Base-by-base conservation (phyloP, 2,113 vertebrate species). In the Raphicerus campestris region DNA sequence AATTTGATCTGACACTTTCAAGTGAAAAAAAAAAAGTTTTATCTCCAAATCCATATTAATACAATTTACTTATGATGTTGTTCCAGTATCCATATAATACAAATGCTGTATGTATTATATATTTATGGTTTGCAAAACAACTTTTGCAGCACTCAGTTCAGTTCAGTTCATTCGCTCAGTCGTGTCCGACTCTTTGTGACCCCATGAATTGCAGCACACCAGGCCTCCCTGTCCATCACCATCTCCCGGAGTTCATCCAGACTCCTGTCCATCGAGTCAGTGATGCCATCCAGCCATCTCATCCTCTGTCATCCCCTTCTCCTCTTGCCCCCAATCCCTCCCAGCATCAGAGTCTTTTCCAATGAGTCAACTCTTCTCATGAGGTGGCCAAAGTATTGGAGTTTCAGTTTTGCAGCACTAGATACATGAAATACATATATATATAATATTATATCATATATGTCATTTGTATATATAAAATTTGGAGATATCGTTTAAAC, bases 21-120 rank as follows among this genome's bases (percentile, higher is more conserved):
- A 55, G 5, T 82, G 45, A 19, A 35, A 78, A 53, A 78, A 78
- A 53, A 84, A 89, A 78, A 49, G 47, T 19, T 92, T 97, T 89
- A 80, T 39, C 5, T 16, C 14, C 32, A 88, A 83, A 97, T 35
- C 3, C 95, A 58, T 45, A 75, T 77, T 93, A 96, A 22, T 75
- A 60, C 51, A 97, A 55, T 45, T 96, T 95, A 35, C 39, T 81
- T 61, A 80, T 16, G 16, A 47, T 75, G 19, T 3, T 92, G 30
- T 10, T 63, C 85, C 24, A 20, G 2, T 1, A 56, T 92, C 97
- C 93, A 96, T 75, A 63, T 75, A 95, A 26, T 14, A 96, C 26
- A 32, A 95, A 60, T 47, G 96, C 84, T 87, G 28, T 60, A 70
- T 32, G n/a, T 90, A 30, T 61, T 89, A 28, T 55, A 98, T 30